Conservation (phyloP, 2,888 invertebrate species). For the Chromoteleia sp. region DNA sequence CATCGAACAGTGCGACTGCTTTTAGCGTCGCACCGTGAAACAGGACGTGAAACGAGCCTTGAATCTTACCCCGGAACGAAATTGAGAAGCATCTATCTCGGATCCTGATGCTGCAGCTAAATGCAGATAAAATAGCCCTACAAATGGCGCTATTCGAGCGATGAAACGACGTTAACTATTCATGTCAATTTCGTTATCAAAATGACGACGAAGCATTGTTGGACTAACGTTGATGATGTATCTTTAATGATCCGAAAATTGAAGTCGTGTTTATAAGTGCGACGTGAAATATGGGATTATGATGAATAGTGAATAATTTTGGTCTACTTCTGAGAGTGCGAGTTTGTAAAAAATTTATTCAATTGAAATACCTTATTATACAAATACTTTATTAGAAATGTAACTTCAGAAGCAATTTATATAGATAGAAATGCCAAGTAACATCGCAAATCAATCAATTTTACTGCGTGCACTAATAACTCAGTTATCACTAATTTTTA, state of each 20-base stretch:
- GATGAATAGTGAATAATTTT: not conserved
- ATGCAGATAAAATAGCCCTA: constrained; percentile 39
- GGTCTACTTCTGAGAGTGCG: too few species aligned
- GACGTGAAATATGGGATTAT: not conserved
- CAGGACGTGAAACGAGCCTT: constrained; percentile 62
- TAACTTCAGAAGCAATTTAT: too few species aligned
- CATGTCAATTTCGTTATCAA: constrained; percentile 29
- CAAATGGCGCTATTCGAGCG: constrained; percentile 1
- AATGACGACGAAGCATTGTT: not conserved
- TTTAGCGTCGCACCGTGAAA: constrained; percentile 69
- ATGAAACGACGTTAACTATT: constrained; percentile 6
- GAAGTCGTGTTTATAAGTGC: not conserved
- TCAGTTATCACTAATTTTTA: too few species aligned
- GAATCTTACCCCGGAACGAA: constrained; percentile 39
- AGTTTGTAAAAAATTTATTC: too few species aligned
- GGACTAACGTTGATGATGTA: constrained; percentile 2
- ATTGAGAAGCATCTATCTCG: constrained; percentile 12
- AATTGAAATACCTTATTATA: too few species aligned
- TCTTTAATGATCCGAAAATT: constrained; percentile 16
- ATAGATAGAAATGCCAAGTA: too few species aligned
- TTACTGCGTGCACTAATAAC: too few species aligned
- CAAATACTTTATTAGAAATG: too few species aligned
- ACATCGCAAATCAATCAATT: too few species aligned
- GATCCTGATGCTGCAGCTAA: constrained; percentile 11
- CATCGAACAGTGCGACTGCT: constrained; percentile 64